Evolutionary conservation across 2,113 vertebrate genomes (phyloP).

Genomic region (Trochalopteron elliotii): DNA sequence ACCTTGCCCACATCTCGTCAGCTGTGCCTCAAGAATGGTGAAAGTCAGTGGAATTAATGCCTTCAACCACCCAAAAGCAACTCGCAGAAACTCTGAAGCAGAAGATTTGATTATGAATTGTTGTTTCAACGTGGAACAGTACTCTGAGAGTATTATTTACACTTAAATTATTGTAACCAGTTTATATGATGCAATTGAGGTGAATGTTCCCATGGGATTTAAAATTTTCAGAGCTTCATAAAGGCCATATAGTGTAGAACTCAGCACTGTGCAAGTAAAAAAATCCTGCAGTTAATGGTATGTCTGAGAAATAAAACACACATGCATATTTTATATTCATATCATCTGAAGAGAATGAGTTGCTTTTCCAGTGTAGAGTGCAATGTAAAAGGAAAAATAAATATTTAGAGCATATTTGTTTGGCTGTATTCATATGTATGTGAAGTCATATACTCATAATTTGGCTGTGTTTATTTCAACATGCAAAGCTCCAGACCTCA

Average conservation of each 20-base stretch:
- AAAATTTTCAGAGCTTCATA: neutral
- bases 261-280: neutral
- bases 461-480: constrained; percentile 16
- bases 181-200: neutral
- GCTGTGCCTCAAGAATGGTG: neutral
- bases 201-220: neutral
- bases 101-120: neutral
- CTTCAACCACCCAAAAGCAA: neutral
- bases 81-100: neutral
- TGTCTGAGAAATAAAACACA: neutral
- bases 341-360: neutral
- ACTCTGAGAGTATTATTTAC: neutral
- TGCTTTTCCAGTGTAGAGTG: neutral
- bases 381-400: constrained; percentile 17
- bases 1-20: neutral
- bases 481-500: neutral
- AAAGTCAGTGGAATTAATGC: neutral
- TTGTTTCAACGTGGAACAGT: neutral
- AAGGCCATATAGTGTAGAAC: neutral
- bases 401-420: constrained; percentile 4
- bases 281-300: neutral
- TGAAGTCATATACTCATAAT: neutral
- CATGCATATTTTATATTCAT: neutral
- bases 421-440: neutral
- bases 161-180: neutral